Conservation (phyloP, 1,140 invertebrate species). For the Spodoptera litura region DNA sequence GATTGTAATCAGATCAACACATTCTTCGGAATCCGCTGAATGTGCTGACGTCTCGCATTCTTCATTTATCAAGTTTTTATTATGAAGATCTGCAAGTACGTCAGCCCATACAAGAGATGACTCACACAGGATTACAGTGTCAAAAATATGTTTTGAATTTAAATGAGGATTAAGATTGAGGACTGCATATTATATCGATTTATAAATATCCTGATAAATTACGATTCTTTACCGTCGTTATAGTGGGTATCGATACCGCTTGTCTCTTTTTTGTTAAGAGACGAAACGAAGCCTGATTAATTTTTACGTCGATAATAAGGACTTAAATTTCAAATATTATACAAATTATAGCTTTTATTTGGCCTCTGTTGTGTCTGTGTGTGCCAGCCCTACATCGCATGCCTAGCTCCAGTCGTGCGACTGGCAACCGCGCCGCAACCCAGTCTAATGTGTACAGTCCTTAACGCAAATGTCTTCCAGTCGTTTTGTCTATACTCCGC, state of each 20-base stretch:
- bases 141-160: background rate
- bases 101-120: background rate
- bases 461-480: slow-evolving; percentile 45
- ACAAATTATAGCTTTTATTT: no score
- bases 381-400: slow-evolving; percentile 32
- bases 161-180: slow-evolving; percentile 5
- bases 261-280: no score
- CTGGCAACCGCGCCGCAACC: slow-evolving; percentile 25
- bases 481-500: slow-evolving; percentile 39
- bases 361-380: no score
- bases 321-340: no score
- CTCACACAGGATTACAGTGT: background rate
- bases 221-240: no score
- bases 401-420: slow-evolving; percentile 16
- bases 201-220: no score
- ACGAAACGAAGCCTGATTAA: no score
- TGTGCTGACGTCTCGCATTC: slow-evolving; percentile 17
- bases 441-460: slow-evolving; percentile 41
- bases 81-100: slow-evolving; percentile 5
- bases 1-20: background rate
- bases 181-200: no score
- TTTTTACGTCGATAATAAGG: no score
- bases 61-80: background rate
- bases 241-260: no score
- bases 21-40: slow-evolving; percentile 10